phyloP scores from a whole-genome alignment of 30 jellyfish, hydroid and myxozoan genomes.

The Morbakka virulenta region DNA sequence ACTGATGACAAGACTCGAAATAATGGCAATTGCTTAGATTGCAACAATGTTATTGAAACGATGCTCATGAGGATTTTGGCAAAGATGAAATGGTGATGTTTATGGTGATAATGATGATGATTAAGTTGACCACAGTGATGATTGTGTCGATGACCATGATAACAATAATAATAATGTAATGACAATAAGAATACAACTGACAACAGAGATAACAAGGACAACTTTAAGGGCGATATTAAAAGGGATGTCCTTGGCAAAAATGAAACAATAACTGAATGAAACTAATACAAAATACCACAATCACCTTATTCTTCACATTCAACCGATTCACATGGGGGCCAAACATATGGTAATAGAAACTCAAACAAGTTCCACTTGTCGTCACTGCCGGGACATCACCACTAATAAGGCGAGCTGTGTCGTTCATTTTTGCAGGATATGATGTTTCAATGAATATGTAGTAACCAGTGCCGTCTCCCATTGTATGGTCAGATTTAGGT shows the following conservation, averaged over 20 bases:
- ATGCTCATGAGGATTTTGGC: no score
- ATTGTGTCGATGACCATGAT: no score
- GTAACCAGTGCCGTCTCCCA: constrained; percentile 76
- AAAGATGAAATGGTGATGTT: no score
- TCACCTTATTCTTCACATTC: constrained; percentile 57
- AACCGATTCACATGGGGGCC: constrained; percentile 96
- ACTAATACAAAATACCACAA: no score
- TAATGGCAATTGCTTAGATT: no score
- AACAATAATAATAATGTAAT: no score
- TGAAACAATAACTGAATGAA: not conserved
- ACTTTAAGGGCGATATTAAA: not conserved
- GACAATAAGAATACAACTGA: no score
- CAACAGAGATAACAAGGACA: no score
- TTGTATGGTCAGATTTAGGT: constrained; percentile 89
- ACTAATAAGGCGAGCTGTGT: constrained; percentile 79
- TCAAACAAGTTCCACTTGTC: constrained; percentile 70
- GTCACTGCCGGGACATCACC: constrained; percentile 67
- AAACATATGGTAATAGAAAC: constrained; percentile 97
- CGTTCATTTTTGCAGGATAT: constrained; percentile 84
- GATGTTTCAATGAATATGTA: constrained; percentile 92
- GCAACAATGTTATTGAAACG: no score
- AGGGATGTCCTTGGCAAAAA: not conserved
- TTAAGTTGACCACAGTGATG: no score
- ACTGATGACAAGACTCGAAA: no score
- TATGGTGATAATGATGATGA: no score